Base-by-base conservation (phyloP, 2,888 invertebrate species). In the Herminia tarsipennalis region DNA sequence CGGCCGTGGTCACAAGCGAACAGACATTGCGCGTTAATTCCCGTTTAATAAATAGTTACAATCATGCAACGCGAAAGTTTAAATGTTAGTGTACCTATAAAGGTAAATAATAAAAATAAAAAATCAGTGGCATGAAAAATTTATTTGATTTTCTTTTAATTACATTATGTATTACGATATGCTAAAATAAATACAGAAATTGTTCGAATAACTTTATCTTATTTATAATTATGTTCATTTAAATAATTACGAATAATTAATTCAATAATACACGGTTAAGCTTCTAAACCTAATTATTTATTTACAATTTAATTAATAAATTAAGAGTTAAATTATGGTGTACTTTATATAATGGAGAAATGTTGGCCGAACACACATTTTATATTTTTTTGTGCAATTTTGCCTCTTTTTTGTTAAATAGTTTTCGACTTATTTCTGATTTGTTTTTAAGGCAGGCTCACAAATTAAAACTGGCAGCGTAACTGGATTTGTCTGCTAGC, bases 171-270 rank as follows among this genome's bases (percentile, higher is more conserved):
- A 67, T 67, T 77, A 83, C 74, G 70, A 80, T 88, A 88, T 84
- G 81, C 86, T 91, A 90, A 88, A 91, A 91, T 91, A 91, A 91
- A 90, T 91, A 91, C 89, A 89, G 84, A 85, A 83, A 83, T 79
- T 80, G 82, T 83, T 84, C 77, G 78, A 73, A 81, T 88, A 88
- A 83, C 68, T 82, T 87, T 84, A 83, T 76, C 62, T 68, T 81
- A 84, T 64, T 65, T 64, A 71, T 69, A 66, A 60, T 66, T 70
- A 87, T 84, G 77, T 86, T 75, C 81, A 85, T 78, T 75, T 85
- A 87, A 86, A 87, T 88, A 82, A 84, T 83, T 83, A 83, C 65
- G 42, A 59, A 48, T 62, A 71, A 75, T 78, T 79, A 78, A 73
- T 77, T 74, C 69, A 78, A 78, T 82, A 75, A 78, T 86, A 82